Evolutionary conservation across 1,140 invertebrate genomes (phyloP).

Genomic region (Marisa cornuarietis): DNA sequence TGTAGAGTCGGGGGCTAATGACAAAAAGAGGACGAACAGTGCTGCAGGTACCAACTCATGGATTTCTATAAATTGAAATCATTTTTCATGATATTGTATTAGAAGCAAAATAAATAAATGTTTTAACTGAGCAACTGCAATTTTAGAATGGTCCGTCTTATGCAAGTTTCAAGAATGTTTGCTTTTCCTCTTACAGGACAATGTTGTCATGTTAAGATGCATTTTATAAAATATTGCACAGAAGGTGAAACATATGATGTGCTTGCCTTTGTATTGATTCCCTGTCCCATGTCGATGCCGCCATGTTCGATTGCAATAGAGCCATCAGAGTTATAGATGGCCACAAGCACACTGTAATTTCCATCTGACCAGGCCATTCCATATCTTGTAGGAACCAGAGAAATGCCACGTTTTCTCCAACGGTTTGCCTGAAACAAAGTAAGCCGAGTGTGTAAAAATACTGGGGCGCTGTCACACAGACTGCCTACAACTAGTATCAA

Average conservation of each 20-base stretch:
- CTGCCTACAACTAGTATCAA: no score
- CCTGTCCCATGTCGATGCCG: slow-evolving; percentile 88
- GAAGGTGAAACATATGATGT: no score
- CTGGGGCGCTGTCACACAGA: no score
- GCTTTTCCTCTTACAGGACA: neutral
- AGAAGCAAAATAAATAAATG: no score
- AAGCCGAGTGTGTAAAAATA: no score
- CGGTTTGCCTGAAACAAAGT: slow-evolving; percentile 43
- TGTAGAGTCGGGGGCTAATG: no score
- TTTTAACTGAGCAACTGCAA: no score
- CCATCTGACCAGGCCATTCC: slow-evolving; percentile 41
- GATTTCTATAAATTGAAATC: no score
- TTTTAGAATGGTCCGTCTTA: no score
- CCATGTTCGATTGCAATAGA: slow-evolving; percentile 81
- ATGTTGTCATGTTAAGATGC: neutral
- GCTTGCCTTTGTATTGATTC: slow-evolving; percentile 77
- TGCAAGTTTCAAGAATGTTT: neutral
- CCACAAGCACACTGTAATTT: slow-evolving; percentile 74
- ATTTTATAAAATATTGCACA: neutral
- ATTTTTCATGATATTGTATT: no score
- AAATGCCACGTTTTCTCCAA: slow-evolving; percentile 60
- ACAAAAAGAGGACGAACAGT: no score
- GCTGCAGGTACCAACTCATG: no score
- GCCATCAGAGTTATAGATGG: slow-evolving; percentile 78
- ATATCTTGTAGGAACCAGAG: slow-evolving; percentile 59